Percentiles rank a stretch among this genome's conserved stretches.
Conservation (phyloP, 2,113 vertebrate species). For the Stictonetta naevosa region DNA sequence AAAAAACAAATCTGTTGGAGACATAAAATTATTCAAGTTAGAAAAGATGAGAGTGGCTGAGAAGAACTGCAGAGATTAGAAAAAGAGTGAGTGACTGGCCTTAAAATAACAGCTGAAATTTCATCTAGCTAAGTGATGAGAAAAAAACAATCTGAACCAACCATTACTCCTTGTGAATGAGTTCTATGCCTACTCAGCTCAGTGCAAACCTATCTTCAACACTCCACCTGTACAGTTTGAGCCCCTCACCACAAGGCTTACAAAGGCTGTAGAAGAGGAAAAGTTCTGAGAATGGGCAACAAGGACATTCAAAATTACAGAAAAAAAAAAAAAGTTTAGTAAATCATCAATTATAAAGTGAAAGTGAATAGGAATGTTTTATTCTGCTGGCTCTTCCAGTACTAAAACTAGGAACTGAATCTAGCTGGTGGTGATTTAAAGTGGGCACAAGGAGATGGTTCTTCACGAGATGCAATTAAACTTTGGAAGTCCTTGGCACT, state of each 20-base stretch:
- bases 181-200: not conserved
- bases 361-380: not conserved
- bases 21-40: conserved; percentile 14
- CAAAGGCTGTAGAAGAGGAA: not conserved
- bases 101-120: conserved; percentile 11
- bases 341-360: not conserved
- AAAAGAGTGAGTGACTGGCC: not conserved
- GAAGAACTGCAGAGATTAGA: not conserved
- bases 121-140: not conserved
- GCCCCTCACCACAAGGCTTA: not conserved
- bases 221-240: not conserved
- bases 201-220: not conserved
- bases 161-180: not conserved
- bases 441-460: not conserved
- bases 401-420: not conserved
- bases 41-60: not conserved
- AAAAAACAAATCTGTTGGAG: not conserved
- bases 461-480: not conserved
- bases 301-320: not conserved
- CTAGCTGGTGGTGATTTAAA: not conserved
- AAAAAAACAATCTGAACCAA: not conserved
- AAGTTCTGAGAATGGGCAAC: not conserved
- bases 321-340: not conserved
- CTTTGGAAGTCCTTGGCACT: not conserved
- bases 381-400: not conserved